Base-by-base conservation (phyloP, 2,797 vertebrate genomes). In the Melanotaenia trifasciata region DNA sequence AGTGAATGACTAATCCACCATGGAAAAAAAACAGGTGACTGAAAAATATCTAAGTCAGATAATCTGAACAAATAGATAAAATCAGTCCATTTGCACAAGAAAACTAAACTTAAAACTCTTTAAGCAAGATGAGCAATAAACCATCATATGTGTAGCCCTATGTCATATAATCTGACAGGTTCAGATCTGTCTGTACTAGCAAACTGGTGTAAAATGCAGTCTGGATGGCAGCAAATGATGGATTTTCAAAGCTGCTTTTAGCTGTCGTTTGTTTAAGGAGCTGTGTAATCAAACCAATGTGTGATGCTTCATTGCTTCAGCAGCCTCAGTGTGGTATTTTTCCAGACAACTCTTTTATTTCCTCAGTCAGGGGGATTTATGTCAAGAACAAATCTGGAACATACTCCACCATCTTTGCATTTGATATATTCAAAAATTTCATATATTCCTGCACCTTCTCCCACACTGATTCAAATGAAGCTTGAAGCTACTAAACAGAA, bases 251-350 rank as follows among this genome's bases (percentile, higher is more conserved):
- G 33, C 74, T 35, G 57, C 74, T 84, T 72, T 57, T n/a, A 84
- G 82, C 79, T 51, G 67, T 73, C 67, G 9, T 74, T 76, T 78
- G 64, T 75, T 72, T 68, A 78, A 85, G 64, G 58, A 80, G 84
- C 79, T 72, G 74, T 85, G 83, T 90, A 86, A 88, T 85, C 54
- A 65, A 72, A 69, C 50, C 54, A 64, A 64, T 81, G 58, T 69
- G 57, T 67, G 59, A 72, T 78, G 60, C 64, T 32, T 69, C 70
- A 30, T 22, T 50, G 78, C 68, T 76, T 80, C 72, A 85, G 78
- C 60, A 38, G 68, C 72, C 56, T 18, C 1, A 60, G 5, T 75
- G 56, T 65, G 24, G 13, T 59, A 69, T 81, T 53, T 38, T 69
- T 63, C 70, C 65, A 74, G 35, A 28, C 6, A 20, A 69, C 32